Percentiles rank a stretch among this genome's conserved stretches.
Conservation (phyloP, 2,113 vertebrate species). For the Peromyscus maniculatus region DNA sequence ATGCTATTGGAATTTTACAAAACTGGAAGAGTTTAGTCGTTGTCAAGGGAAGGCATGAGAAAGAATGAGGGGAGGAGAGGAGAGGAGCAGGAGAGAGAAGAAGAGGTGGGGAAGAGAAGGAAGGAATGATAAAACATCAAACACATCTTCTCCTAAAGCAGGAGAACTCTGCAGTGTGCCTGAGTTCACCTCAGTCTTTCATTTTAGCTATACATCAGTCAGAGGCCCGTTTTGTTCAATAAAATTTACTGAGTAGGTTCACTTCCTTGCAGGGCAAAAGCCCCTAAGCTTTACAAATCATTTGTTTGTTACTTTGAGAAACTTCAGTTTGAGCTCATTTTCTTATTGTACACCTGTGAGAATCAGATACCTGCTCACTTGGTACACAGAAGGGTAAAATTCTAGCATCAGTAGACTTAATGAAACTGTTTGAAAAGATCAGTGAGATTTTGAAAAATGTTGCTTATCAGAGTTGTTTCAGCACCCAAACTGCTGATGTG, state of each 20-base stretch:
- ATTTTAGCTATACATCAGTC: conserved; percentile 44
- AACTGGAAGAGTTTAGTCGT: not conserved
- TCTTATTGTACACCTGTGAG: not conserved
- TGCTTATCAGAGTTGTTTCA: not conserved
- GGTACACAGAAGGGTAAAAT: not conserved
- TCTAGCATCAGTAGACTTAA: not conserved
- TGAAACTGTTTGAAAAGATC: not conserved
- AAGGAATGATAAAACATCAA: not conserved
- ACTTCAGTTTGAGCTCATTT: not conserved
- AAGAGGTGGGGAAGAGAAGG: no score
- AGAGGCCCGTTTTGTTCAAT: not conserved
- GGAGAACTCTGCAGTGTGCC: not conserved
- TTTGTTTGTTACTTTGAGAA: not conserved
- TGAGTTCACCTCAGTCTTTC: not conserved
- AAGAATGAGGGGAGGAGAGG: rapidly evolving
- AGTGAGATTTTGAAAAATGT: not conserved
- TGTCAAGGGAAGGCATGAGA: not conserved
- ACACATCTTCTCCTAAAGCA: not conserved
- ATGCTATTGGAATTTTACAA: not conserved
- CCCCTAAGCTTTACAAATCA: not conserved
- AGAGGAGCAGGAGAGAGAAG: no score
- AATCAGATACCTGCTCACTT: not conserved
- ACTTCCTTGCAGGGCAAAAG: not conserved
- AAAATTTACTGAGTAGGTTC: conserved; percentile 11
- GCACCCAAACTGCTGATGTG: not conserved